Evolutionary conservation across 2,888 invertebrate species (phyloP).

Genomic region (Cistogaster globosa): DNA sequence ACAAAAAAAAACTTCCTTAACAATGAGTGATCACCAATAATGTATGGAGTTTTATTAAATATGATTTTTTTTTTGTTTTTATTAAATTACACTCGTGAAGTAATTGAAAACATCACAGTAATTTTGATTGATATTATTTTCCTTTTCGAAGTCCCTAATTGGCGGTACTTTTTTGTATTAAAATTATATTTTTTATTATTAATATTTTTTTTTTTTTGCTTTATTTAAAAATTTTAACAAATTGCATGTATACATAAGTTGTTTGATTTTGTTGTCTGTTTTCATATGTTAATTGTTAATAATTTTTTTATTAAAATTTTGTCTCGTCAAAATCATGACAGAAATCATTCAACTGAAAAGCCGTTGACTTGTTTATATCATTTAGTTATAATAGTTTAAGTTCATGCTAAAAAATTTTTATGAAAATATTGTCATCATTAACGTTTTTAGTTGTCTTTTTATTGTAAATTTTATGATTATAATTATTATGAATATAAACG

Average conservation of each 20-base stretch:
- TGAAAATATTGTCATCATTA: constrained; percentile 19
- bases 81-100: constrained; percentile 29
- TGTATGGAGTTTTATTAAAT: constrained; percentile 14
- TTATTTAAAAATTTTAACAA: constrained; percentile 34
- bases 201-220: constrained; percentile 38
- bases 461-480: constrained; percentile 37
- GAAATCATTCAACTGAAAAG: constrained; percentile 70
- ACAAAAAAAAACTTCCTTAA: constrained; percentile 32
- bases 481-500: background rate
- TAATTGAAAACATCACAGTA: constrained; percentile 66
- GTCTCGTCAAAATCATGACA: constrained; percentile 53
- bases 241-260: constrained; percentile 45
- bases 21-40: constrained; percentile 56
- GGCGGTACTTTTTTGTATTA: constrained; percentile 46
- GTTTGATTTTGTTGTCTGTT: constrained; percentile 18
- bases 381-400: constrained; percentile 71
- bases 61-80: background rate
- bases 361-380: constrained; percentile 72
- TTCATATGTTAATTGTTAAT: constrained; percentile 22
- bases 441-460: constrained; percentile 8
- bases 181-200: constrained; percentile 18
- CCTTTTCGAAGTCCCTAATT: constrained; percentile 44
- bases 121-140: constrained; percentile 62
- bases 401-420: constrained; percentile 60
- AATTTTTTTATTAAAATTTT: constrained; percentile 30